phyloP scores from a whole-genome alignment of 2,113 vertebrate species.

The Synodontis membranacea region DNA sequence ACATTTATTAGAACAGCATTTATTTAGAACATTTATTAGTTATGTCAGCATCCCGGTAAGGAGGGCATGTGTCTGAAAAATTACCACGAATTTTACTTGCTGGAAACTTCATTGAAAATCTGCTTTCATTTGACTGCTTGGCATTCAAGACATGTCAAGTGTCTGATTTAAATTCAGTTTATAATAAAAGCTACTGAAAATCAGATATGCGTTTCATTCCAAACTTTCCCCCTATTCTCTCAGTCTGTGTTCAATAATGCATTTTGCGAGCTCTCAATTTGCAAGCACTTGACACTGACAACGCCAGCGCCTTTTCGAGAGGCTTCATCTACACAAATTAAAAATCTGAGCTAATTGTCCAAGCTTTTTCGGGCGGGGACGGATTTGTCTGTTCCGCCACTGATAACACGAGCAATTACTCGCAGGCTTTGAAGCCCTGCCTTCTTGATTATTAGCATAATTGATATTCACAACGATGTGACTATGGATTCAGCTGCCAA shows the following conservation, averaged over 20 bases:
- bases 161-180: constrained; percentile 19
- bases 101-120: constrained; percentile 11
- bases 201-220: constrained; percentile 29
- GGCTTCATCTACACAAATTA: constrained; percentile 50
- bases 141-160: constrained; percentile 33
- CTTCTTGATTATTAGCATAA: constrained; percentile 43
- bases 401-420: constrained; percentile 58
- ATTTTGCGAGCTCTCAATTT: constrained; percentile 54
- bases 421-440: constrained; percentile 44
- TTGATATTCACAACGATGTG: constrained; percentile 45
- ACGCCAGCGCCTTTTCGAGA: constrained; percentile 45
- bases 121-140: neutral
- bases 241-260: constrained; percentile 42
- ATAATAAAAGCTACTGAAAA: constrained; percentile 27
- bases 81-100: constrained; percentile 3
- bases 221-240: constrained; percentile 35
- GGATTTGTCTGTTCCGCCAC: constrained; percentile 52
- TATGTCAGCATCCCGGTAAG: neutral
- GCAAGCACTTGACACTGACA: constrained; percentile 50
- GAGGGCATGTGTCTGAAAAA: neutral
- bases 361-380: constrained; percentile 41
- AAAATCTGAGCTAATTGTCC: constrained; percentile 54
- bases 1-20: neutral
- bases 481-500: constrained; percentile 15
- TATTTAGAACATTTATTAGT: too few relatives aligned